Evolutionary conservation across 1,140 invertebrate genomes (phyloP).

Genomic region (Euborellia annulipes): DNA sequence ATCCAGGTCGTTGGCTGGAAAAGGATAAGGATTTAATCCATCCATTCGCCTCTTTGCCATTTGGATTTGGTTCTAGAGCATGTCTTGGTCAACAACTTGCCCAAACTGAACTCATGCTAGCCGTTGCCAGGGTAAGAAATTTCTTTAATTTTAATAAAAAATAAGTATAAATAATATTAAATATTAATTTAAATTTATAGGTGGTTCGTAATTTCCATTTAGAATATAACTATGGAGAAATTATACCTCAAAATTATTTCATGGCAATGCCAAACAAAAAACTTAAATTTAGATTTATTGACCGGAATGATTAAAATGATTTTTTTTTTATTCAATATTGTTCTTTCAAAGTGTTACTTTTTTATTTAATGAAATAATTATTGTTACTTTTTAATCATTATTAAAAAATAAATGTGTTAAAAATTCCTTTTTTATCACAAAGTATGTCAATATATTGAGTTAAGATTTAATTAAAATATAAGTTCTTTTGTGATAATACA

Average conservation of each 20-base stretch:
- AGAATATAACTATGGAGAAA: constrained; percentile 46
- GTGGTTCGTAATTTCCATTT: constrained; percentile 38
- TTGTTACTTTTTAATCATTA: too few species aligned
- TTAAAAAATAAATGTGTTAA: too few species aligned
- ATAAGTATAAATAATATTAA: neutral
- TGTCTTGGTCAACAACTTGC: constrained; percentile 41
- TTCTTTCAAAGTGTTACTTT: too few species aligned
- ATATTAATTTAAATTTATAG: constrained; percentile 23
- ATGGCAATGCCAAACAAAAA: constrained; percentile 38
- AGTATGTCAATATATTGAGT: too few species aligned
- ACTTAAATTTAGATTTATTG: constrained; percentile 43
- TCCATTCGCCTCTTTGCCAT: constrained; percentile 38
- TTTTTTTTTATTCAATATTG: too few species aligned
- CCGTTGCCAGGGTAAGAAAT: constrained; percentile 34
- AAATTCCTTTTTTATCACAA: too few species aligned
- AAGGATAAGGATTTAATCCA: constrained; percentile 24
- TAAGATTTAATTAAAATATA: too few species aligned
- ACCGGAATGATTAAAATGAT: constrained; percentile 25
- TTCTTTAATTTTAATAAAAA: constrained; percentile 7
- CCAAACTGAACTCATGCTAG: constrained; percentile 34
- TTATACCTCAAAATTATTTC: constrained; percentile 35
- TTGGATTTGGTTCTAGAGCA: constrained; percentile 38
- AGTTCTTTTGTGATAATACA: too few species aligned
- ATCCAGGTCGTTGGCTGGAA: constrained; percentile 51
- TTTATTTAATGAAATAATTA: too few species aligned